Evolutionary conservation across 2,888 invertebrate genomes (phyloP).

Genomic region (Parelbella ahira): DNA sequence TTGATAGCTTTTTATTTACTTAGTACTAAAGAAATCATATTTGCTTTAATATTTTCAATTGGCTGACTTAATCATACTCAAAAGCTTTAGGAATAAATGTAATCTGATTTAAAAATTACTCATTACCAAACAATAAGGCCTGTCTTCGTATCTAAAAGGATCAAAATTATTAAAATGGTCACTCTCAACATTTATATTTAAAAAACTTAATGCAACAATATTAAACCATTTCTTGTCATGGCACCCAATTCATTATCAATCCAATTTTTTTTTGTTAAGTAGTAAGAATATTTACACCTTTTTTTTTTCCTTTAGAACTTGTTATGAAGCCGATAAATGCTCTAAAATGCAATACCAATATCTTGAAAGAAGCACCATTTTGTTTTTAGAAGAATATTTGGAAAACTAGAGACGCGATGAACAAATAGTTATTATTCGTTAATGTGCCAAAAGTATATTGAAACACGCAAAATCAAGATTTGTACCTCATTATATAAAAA

Average conservation of each 20-base stretch:
- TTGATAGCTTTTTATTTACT: slow-evolving; percentile 22
- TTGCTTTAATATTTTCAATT: slow-evolving; percentile 19
- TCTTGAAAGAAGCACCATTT: slow-evolving; percentile 59
- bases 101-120: background rate
- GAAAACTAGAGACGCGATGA: slow-evolving; percentile 12
- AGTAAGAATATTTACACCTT: slow-evolving; percentile 49
- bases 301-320: slow-evolving; percentile 30
- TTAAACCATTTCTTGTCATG: slow-evolving; percentile 44
- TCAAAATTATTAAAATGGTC: too few species aligned
- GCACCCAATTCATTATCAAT: slow-evolving; percentile 50
- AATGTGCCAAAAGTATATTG: slow-evolving; percentile 7
- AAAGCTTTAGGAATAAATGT: slow-evolving; percentile 4
- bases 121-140: too few species aligned
- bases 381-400: slow-evolving; percentile 30
- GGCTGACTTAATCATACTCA: slow-evolving; percentile 4
- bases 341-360: slow-evolving; percentile 67
- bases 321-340: slow-evolving; percentile 64
- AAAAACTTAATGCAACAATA: slow-evolving; percentile 5
- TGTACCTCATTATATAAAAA: slow-evolving; percentile 20
- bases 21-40: slow-evolving; percentile 17
- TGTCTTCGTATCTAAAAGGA: too few species aligned
- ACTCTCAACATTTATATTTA: too few species aligned
- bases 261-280: slow-evolving; percentile 32
- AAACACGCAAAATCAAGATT: slow-evolving; percentile 11
- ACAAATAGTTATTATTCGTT: slow-evolving; percentile 3